Percentiles rank a stretch among this genome's conserved stretches.
These are phyloP conservation scores for Acrossocheilus wenchowensis DNA, from an alignment of 2,797 vertebrate species.

Conservation along the genomic window DNA sequence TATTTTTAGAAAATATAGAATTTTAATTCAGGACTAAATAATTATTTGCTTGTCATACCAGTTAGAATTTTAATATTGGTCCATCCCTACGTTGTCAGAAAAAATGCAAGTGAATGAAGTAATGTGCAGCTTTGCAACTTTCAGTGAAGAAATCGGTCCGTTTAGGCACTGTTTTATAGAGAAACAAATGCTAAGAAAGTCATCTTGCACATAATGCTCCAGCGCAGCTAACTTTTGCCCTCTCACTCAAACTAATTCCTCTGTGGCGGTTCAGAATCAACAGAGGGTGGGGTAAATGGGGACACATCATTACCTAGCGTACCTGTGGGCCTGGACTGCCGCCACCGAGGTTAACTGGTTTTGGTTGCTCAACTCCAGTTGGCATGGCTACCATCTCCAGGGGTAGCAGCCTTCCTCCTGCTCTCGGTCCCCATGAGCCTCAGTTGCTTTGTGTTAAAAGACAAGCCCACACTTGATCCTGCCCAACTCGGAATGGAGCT, in stretches of 20 bases:
- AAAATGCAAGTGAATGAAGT: neutral
- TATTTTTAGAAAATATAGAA: neutral
- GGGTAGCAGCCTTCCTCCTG: slow-evolving; percentile 62
- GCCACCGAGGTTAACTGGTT: slow-evolving; percentile 76
- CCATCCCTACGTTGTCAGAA: neutral
- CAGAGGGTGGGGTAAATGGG: slow-evolving; percentile 54
- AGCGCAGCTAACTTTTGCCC: slow-evolving; percentile 38
- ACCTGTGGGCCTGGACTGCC: slow-evolving; percentile 75
- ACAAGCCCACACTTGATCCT: slow-evolving; percentile 41
- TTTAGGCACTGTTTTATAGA: neutral
- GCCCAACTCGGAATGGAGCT: neutral
- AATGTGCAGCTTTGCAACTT: neutral
- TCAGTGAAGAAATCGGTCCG: neutral
- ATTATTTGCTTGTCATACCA: neutral
- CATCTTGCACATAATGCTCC: slow-evolving; percentile 1
- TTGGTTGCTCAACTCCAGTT: slow-evolving; percentile 71
- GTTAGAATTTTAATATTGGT: neutral
- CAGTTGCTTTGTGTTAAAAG: slow-evolving; percentile 67
- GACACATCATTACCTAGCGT: slow-evolving; percentile 73
- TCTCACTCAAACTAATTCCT: slow-evolving; percentile 60
- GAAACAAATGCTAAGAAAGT: neutral
- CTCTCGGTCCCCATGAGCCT: slow-evolving; percentile 55
- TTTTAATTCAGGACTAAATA: neutral
- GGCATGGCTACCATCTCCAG: slow-evolving; percentile 76
- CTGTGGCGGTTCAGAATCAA: slow-evolving; percentile 64